Base-by-base conservation (phyloP, 2,113 vertebrate species). In the Tragelaphus buxtoni region DNA sequence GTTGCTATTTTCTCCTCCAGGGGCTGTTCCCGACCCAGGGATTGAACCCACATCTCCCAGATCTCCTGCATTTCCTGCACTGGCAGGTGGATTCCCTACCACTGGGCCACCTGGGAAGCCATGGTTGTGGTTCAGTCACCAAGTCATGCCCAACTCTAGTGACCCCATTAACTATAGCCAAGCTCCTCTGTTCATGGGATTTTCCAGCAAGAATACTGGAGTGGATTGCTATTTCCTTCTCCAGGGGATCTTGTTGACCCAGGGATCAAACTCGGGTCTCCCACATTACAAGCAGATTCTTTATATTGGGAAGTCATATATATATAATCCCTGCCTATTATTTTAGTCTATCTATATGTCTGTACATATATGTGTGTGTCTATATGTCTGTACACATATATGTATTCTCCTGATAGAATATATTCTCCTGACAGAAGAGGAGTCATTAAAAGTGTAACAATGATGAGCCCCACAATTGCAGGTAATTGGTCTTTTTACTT, bases 1-100 rank as follows among this genome's bases (percentile, higher is more conserved):
- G 39, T 74, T 42, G 35, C 39, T 42, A 74, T 74, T 74, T 74
- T 42, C 69, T 42, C 22, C 39, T 74, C 69, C 69, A 74, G 6
- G 69, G 39, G 6, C 39, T 74, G 22, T 74, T 26, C 39, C 22
- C 0, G 0, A 42, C 10, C 5, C 22, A 26, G 22, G 69, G 39
- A 74, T 4, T 42, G 22, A 42, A 14, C 39, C 69, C 39, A 42
- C 6, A 26, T 42, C 69, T 42, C 69, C 69, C 69, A 26, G 35
- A 42, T 42, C 69, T 39, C 69, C 69, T 42, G 69, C 69, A 42
- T 42, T 26, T 74, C 22, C 69, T 74, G 35, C 22, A 42, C 35
- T 26, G 39, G 69, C 39, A 74, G 22, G 1, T 42, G 22, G 69
- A 26, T 26, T 74, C 22, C 39, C 22, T 74, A 26, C 22, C 69